Evolutionary conservation across 1,140 invertebrate genomes (phyloP), one percentile per base, ranked within the genome.

Genomic region (Panagrolaimus sp.): DNA sequence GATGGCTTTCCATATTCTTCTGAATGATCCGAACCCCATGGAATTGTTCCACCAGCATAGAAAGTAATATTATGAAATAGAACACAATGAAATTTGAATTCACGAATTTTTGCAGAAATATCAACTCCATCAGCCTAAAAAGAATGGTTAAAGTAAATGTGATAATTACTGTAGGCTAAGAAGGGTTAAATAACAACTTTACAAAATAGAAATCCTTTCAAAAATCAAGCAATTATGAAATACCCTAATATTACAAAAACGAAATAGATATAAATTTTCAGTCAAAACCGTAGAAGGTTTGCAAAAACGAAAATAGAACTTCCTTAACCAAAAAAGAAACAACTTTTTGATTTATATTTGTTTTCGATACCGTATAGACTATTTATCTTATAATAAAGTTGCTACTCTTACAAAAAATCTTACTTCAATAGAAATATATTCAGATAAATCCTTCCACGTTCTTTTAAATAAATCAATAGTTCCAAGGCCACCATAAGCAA

Each of bases 401-500:
- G 80, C 79, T 28, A 80, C 43, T 12, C 64, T 72, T 15, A 81
- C n/a, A 76, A 58, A 68, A 81, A 47, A 83, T 79, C 48, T 17
- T 15, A 76, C 74, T 72, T 83, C 79, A 26, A 81, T 58, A 15
- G 63, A 72, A 15, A 82, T 79, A 55, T 71, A 82, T 63, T 82
- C 80, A 48, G 68, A 74, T 10, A 77, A 78, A 85, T 87, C 77
- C 83, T 91, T 73, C 96, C 95, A 98, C 82, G 94, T 95, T 46
- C 94, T 86, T 79, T 92, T 90, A 75, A 98, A 88, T 58, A 98
- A 85, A 87, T 98, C 95, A 85, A 95, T 95, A 5, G 94, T 94
- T 1, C 95, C 95, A 80, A 94, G 84, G 79, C 96, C 94, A 9
- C 94, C 94, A 85, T 97, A 98, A 84, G 94, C 97, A 88, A 98